phyloP scores from a whole-genome alignment of 2,113 vertebrate genomes.

The Pithys albifrons region DNA sequence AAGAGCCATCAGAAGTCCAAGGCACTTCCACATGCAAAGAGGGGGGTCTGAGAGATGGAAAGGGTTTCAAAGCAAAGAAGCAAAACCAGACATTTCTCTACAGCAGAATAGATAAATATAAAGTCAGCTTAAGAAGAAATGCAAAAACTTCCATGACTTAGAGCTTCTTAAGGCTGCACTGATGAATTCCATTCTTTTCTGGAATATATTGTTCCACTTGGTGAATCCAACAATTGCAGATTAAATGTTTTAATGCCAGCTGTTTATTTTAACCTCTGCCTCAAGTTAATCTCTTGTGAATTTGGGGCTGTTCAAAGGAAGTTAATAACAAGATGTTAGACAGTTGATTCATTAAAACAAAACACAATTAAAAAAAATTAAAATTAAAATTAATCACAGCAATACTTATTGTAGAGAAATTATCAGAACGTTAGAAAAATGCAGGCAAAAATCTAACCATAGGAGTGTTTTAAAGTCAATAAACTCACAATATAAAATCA shows the following conservation, averaged over 20 bases:
- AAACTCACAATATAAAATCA: background rate
- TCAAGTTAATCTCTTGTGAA: slow-evolving; percentile 70
- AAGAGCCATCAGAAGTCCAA: background rate
- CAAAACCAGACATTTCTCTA: background rate
- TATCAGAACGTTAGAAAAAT: slow-evolving; percentile 22
- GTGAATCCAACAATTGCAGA: slow-evolving; percentile 35
- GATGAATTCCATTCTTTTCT: slow-evolving; percentile 25
- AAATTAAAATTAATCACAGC: slow-evolving; percentile 25
- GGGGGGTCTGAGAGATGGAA: background rate
- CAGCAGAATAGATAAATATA: background rate
- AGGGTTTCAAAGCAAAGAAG: background rate
- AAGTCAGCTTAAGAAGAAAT: background rate
- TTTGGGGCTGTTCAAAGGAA: slow-evolving; percentile 63
- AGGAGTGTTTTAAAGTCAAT: background rate
- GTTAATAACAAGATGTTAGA: slow-evolving; percentile 67
- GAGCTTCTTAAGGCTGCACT: background rate
- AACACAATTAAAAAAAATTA: background rate
- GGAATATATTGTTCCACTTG: slow-evolving; percentile 50
- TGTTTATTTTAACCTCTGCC: slow-evolving; percentile 68
- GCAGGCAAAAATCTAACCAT: background rate
- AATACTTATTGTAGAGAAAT: slow-evolving; percentile 17
- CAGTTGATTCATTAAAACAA: slow-evolving; percentile 61
- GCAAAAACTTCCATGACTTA: slow-evolving; percentile 1
- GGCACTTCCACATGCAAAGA: background rate
- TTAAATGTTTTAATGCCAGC: slow-evolving; percentile 63